Evolutionary conservation across 1,140 invertebrate genomes (phyloP).

Genomic region (Ostrea edulis): DNA sequence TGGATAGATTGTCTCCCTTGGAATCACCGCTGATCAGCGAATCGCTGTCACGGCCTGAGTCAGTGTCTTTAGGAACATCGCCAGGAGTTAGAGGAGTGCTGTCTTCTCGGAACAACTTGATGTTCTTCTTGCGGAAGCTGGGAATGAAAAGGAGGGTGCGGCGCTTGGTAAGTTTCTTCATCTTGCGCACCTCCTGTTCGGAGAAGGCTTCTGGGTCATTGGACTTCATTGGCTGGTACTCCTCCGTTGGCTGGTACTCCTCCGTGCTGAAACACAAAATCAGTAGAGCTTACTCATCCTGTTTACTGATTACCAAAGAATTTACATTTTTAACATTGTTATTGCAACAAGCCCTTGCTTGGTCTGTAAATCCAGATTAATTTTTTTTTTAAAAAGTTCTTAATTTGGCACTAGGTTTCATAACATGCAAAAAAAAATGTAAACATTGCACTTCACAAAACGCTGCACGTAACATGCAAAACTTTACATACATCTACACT

Average conservation of each 20-base stretch:
- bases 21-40: conserved; percentile 22
- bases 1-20: conserved; percentile 28
- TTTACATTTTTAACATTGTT: background rate
- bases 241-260: conserved; percentile 7
- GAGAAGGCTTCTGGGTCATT: conserved; percentile 29
- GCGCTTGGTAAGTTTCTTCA: conserved; percentile 48
- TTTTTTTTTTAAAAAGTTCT: background rate
- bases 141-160: conserved; percentile 53
- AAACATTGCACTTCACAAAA: background rate
- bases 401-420: too few relatives aligned
- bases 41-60: conserved; percentile 30
- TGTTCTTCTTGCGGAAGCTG: conserved; percentile 53
- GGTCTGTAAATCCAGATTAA: background rate
- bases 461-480: too few relatives aligned
- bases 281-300: background rate
- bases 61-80: background rate
- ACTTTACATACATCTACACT: too few relatives aligned
- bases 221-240: background rate
- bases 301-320: background rate
- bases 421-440: background rate
- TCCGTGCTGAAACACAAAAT: background rate
- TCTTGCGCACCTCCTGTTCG: conserved; percentile 42
- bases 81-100: background rate
- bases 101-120: conserved; percentile 29
- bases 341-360: background rate